phyloP scores from a whole-genome alignment of 2,797 vertebrate genomes.

The Sylvilagus floridanus region DNA sequence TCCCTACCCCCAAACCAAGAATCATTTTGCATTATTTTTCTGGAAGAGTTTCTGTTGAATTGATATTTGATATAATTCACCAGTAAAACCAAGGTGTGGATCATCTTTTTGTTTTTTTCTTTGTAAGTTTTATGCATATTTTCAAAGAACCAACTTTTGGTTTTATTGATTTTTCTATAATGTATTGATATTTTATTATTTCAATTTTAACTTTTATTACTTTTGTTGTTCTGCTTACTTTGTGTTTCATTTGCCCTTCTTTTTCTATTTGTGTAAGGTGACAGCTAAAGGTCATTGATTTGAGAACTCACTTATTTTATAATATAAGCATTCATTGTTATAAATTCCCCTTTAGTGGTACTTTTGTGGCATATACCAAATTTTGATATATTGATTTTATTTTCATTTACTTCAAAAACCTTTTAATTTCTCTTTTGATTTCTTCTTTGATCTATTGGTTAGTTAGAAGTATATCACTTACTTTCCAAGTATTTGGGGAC shows the following conservation, averaged over 20 bases:
- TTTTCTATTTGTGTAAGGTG: constrained; percentile 18
- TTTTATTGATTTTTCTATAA: constrained; percentile 54
- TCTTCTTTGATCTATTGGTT: background rate
- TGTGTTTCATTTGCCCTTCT: constrained; percentile 9
- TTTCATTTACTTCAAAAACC: constrained; percentile 46
- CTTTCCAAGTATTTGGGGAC: constrained; percentile 26
- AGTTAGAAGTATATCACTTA: constrained; percentile 32
- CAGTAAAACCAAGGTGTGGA: background rate
- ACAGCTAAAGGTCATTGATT: constrained; percentile 32
- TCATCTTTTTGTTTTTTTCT: background rate
- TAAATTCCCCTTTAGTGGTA: background rate
- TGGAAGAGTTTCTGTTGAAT: background rate
- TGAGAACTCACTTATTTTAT: constrained; percentile 33
- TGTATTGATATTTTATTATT: constrained; percentile 12
- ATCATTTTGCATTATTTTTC: constrained; percentile 52
- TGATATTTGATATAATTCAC: background rate
- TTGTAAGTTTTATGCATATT: background rate
- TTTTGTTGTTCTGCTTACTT: constrained; percentile 10
- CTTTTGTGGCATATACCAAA: background rate
- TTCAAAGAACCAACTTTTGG: constrained; percentile 10
- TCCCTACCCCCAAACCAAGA: background rate
- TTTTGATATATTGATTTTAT: constrained; percentile 43
- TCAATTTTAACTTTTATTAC: constrained; percentile 11
- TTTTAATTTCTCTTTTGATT: constrained; percentile 55
- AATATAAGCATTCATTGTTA: background rate